Percentiles rank a stretch among this genome's conserved stretches.
Conservation (phyloP, 2,113 vertebrate genomes). For the Pseudolaguvia tuberculata region DNA sequence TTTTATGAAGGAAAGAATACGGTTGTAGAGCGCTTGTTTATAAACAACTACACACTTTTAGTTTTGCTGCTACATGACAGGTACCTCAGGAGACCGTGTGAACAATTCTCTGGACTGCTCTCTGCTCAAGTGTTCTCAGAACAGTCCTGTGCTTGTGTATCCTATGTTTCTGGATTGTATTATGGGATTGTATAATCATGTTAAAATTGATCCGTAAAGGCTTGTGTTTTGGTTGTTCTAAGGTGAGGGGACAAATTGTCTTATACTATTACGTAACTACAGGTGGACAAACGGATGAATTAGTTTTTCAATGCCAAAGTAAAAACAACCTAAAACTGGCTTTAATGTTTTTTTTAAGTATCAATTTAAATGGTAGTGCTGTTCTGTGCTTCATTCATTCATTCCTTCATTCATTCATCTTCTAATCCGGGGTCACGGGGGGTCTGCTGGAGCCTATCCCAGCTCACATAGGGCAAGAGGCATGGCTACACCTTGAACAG, state of each 20-base stretch:
- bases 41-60: not conserved
- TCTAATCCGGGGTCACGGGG: too few species aligned
- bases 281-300: not conserved
- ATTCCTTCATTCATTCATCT: too few species aligned
- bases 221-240: conserved; percentile 30
- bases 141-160: not conserved
- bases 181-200: not conserved
- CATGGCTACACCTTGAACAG: too few species aligned
- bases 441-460: too few species aligned
- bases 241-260: conserved; percentile 40
- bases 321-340: not conserved
- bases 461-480: too few species aligned
- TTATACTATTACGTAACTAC: conserved; percentile 26
- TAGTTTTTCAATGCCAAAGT: not conserved
- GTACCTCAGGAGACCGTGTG: not conserved
- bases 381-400: too few species aligned
- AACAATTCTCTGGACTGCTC: not conserved
- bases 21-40: not conserved
- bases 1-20: not conserved
- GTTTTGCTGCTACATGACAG: not conserved
- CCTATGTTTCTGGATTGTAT: not conserved
- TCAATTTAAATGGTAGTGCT: too few species aligned
- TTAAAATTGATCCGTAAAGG: not conserved
- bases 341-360: too few species aligned
- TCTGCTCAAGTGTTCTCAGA: not conserved